A percentile compares a stretch with the other conserved stretches of the same genome.
phyloP scores from a whole-genome alignment of 37 sponge, comb jelly and placozoan genomes.

The Aphrocallistes beatrix region DNA sequence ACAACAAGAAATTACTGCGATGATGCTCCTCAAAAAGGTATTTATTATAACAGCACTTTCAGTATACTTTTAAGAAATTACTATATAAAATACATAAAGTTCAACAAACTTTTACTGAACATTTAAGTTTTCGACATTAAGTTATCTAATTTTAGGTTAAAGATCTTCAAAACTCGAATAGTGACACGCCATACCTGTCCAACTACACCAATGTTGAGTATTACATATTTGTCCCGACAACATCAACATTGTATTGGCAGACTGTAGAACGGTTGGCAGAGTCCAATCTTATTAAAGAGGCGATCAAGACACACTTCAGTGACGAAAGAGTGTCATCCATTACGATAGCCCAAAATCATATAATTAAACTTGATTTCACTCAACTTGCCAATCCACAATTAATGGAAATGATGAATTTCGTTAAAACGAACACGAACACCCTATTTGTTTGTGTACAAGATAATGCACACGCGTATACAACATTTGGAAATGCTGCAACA shows the following conservation, averaged over 20 bases:
- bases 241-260: background rate
- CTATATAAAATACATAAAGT: too few relatives aligned
- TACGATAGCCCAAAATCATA: background rate
- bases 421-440: background rate
- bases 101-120: background rate
- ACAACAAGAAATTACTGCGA: background rate
- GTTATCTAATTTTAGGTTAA: background rate
- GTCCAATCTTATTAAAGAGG: background rate
- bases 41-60: background rate
- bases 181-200: background rate
- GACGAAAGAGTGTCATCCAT: background rate
- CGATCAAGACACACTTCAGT: background rate
- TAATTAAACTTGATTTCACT: background rate
- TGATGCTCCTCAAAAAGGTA: conserved; percentile 9
- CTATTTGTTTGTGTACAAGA: conserved; percentile 1
- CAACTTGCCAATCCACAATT: background rate
- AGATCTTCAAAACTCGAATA: background rate
- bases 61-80: background rate
- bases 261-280: background rate
- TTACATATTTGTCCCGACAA: background rate
- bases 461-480: background rate
- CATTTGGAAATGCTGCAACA: background rate
- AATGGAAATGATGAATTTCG: background rate
- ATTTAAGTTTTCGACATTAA: background rate
- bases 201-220: background rate